A percentile compares a stretch with the other conserved stretches of the same genome.
Evolutionary conservation across 2,888 invertebrate species (phyloP).

Genomic region (Aphrophora alni): DNA sequence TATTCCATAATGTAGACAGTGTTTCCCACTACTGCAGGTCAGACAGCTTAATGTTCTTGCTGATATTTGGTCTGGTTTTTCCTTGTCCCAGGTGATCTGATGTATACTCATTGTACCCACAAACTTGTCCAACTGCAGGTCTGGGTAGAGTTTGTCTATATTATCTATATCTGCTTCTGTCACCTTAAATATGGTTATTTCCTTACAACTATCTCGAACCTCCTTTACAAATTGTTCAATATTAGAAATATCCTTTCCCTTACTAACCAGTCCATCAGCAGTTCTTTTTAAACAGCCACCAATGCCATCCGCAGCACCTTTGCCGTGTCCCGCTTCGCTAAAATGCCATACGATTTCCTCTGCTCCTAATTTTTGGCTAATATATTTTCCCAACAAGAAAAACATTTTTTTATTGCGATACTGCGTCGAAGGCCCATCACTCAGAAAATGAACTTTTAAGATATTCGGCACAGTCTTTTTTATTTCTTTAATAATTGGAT

Average conservation of each 20-base stretch:
- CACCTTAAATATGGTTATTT: too few relatives aligned
- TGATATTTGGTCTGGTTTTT: too few relatives aligned
- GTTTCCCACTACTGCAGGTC: too few relatives aligned
- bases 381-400: background rate
- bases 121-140: background rate
- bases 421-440: conserved; percentile 34
- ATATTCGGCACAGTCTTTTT: conserved; percentile 16
- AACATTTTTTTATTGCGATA: conserved; percentile 32
- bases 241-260: background rate
- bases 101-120: conserved; percentile 19
- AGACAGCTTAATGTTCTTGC: too few relatives aligned
- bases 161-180: background rate
- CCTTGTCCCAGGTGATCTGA: conserved; percentile 16
- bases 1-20: too few relatives aligned
- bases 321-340: conserved; percentile 31
- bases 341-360: conserved; percentile 18
- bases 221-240: conserved; percentile 2
- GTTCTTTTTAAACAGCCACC: conserved; percentile 27
- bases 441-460: conserved; percentile 30
- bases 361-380: background rate
- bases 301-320: conserved; percentile 25
- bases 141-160: background rate
- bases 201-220: background rate
- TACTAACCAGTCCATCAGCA: conserved; percentile 19
- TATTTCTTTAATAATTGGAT: conserved; percentile 19